Percentiles rank a stretch among this genome's conserved stretches.
These are phyloP conservation scores for Allophyes oxyacanthae DNA, from an alignment of 2,888 invertebrate genomes.

Conservation along the genomic window DNA sequence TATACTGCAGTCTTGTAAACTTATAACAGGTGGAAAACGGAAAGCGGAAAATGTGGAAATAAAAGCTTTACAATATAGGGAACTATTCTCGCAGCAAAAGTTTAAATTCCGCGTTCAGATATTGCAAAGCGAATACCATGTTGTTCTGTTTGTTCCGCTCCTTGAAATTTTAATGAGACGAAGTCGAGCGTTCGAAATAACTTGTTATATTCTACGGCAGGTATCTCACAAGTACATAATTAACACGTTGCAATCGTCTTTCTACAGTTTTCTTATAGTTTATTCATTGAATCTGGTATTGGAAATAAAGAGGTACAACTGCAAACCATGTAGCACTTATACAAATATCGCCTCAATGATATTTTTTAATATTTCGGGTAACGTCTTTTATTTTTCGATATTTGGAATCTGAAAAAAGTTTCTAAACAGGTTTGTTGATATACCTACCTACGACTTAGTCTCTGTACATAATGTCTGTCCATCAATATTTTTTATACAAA, in stretches of 20 bases:
- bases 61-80: conserved; percentile 55
- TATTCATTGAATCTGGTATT: conserved; percentile 28
- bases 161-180: conserved; percentile 73
- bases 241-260: conserved; percentile 39
- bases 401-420: no score
- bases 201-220: conserved; percentile 44
- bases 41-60: conserved; percentile 44
- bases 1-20: conserved; percentile 1
- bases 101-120: conserved; percentile 68
- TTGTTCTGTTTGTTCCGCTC: conserved; percentile 64
- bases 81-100: conserved; percentile 59
- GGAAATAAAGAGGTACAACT: conserved; percentile 1
- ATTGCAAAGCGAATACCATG: conserved; percentile 60
- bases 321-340: background rate
- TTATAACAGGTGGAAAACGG: conserved; percentile 48
- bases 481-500: no score
- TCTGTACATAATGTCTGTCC: no score
- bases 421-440: no score
- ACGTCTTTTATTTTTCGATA: no score
- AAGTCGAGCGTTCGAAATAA: conserved; percentile 54
- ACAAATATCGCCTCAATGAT: no score
- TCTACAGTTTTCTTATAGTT: conserved; percentile 36
- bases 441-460: no score
- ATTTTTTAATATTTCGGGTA: no score
- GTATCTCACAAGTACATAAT: conserved; percentile 49